A percentile compares a stretch with the other conserved stretches of the same genome.
phyloP scores from a whole-genome alignment of 2,113 vertebrate species.

The Andinoacara biseriatus region DNA sequence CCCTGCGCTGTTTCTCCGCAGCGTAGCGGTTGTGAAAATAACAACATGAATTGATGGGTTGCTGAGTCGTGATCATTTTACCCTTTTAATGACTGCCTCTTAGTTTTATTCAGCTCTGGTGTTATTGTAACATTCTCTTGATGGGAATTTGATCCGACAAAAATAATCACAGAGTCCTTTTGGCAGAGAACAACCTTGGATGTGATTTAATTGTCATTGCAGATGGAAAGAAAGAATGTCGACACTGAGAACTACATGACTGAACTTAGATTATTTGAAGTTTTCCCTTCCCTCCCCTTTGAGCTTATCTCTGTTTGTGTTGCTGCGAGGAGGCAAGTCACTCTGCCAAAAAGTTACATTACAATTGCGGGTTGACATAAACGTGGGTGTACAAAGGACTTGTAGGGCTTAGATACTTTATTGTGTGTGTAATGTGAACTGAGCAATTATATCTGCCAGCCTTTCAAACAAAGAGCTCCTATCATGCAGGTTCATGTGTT shows the following conservation, averaged over 20 bases:
- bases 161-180: slow-evolving; percentile 63
- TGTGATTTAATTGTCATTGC: slow-evolving; percentile 73
- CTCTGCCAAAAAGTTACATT: slow-evolving; percentile 74
- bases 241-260: slow-evolving; percentile 67
- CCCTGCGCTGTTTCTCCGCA: slow-evolving; percentile 56
- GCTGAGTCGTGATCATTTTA: slow-evolving; percentile 62
- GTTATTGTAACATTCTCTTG: slow-evolving; percentile 62
- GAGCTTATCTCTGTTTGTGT: slow-evolving; percentile 76
- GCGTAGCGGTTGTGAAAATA: slow-evolving; percentile 58
- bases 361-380: slow-evolving; percentile 71
- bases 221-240: slow-evolving; percentile 62
- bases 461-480: slow-evolving; percentile 74
- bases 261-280: slow-evolving; percentile 67
- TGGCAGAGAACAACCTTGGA: slow-evolving; percentile 70
- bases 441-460: slow-evolving; percentile 76
- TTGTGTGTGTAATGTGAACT: slow-evolving; percentile 79
- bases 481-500: slow-evolving; percentile 76
- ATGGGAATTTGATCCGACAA: slow-evolving; percentile 69
- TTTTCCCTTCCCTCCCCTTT: slow-evolving; percentile 53
- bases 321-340: slow-evolving; percentile 63
- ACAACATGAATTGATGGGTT: slow-evolving; percentile 63
- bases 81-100: slow-evolving; percentile 67
- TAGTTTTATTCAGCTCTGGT: slow-evolving; percentile 55
- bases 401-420: slow-evolving; percentile 76
- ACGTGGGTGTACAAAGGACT: slow-evolving; percentile 76